A percentile compares a stretch with the other conserved stretches of the same genome.
Conservation (phyloP, 1,140 invertebrate genomes). For the Drosophila rhopaloa region DNA sequence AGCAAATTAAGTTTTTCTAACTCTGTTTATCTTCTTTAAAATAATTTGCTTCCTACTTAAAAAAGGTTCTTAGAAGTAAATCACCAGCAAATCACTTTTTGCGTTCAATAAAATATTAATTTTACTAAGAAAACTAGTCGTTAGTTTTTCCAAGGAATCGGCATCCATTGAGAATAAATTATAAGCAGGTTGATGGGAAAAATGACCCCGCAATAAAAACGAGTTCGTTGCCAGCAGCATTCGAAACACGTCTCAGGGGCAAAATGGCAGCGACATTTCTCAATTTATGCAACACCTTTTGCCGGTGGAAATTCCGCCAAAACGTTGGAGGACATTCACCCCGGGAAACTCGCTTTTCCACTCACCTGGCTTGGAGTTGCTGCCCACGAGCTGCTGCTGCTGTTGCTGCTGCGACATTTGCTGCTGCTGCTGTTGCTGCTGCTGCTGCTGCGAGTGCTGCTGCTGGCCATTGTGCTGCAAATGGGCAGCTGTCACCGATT, state of each 20-base stretch:
- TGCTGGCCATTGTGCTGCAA: constrained; percentile 81
- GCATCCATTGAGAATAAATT: neutral
- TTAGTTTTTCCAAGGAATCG: neutral
- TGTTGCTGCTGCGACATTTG: constrained; percentile 53
- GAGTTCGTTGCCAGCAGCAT: constrained; percentile 12
- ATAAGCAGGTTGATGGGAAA: neutral
- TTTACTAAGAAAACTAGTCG: neutral
- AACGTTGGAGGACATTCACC: constrained; percentile 31
- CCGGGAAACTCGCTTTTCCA: constrained; percentile 26
- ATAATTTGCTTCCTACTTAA: no score
- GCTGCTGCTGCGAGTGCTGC: constrained; percentile 69
- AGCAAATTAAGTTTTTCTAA: no score
- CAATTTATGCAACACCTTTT: constrained; percentile 48
- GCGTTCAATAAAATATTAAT: neutral
- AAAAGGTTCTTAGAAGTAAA: no score
- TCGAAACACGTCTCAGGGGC: constrained; percentile 28
- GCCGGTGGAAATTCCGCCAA: constrained; percentile 17
- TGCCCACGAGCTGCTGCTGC: constrained; percentile 66
- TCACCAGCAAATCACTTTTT: no score
- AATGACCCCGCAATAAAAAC: neutral
- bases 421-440: constrained; percentile 65
- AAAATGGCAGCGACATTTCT: constrained; percentile 37
- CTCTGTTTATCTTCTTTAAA: no score
- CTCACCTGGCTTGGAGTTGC: constrained; percentile 80
- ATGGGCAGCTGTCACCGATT: constrained; percentile 65